phyloP scores from a whole-genome alignment of 2,888 invertebrate genomes.

The Melanargia galathea region DNA sequence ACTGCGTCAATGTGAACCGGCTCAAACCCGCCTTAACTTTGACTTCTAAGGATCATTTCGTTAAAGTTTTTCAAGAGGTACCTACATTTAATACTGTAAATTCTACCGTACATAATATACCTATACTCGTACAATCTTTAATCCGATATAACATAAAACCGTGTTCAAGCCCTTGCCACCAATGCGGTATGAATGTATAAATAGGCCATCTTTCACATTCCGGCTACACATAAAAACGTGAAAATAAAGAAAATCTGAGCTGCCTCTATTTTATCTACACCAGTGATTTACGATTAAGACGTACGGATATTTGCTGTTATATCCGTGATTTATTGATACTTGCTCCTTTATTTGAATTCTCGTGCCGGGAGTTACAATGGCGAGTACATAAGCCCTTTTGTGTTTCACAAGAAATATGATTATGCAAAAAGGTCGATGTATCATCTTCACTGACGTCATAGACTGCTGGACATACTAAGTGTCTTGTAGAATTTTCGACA shows the following conservation, averaged over 20 bases:
- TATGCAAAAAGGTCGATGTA: background rate
- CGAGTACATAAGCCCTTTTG: conserved; percentile 12
- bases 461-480: too few species aligned
- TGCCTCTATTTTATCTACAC: conserved; percentile 60
- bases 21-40: too few species aligned
- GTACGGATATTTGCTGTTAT: conserved; percentile 61
- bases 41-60: too few species aligned
- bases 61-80: too few species aligned
- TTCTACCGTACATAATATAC: too few species aligned
- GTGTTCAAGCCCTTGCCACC: conserved; percentile 15
- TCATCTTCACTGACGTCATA: too few species aligned
- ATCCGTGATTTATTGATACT: conserved; percentile 45
- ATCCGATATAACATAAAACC: conserved; percentile 11
- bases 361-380: conserved; percentile 30
- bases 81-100: too few species aligned
- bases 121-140: background rate
- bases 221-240: conserved; percentile 68
- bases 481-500: too few species aligned
- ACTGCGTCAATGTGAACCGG: too few species aligned
- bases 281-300: conserved; percentile 67
- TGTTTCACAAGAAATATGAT: background rate
- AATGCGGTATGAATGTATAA: conserved; percentile 61
- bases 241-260: conserved; percentile 64
- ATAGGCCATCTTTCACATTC: conserved; percentile 70
- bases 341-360: conserved; percentile 39